Base-by-base conservation (phyloP, 2,888 invertebrate genomes). In the Patella depressa region DNA sequence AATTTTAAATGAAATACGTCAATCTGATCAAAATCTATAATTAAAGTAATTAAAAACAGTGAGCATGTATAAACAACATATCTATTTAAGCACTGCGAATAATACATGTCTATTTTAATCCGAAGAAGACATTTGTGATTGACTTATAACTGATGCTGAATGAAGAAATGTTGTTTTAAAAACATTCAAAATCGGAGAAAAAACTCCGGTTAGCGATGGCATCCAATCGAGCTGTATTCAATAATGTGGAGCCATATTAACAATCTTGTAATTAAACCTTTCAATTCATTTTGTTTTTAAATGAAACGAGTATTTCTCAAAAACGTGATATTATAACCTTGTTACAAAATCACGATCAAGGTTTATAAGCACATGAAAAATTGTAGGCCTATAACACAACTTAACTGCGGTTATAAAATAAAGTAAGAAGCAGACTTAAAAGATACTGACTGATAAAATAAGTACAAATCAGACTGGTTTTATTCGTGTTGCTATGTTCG, bases 381-480 rank as follows among this genome's bases (percentile, higher is more conserved):
- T 34, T 78, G 75, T 71, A 34, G 78, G 24, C 78, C 76, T 2
- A 76, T 80, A 9, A 71, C 73, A 19, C 65, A 78, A 12, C 59
- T 76, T n/a, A 80, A 76, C 70, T 29, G 15, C 11, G 80, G 73
- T 54, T 80, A 80, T 29, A 80, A 78, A 77, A 70, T 78, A 29
- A 29, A 53, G 15, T 24, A 78, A 17, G 17, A 75, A 70, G 55
- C 34, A 14, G 80, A 72, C 34, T 78, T 14, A 78, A 78, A 74
- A 24, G 24, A 24, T 24, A 24, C 24, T 24, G 24, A 24, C 24
- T 24, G 24, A 1, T 24, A 24, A 24, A 24, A 24, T 80, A 15
- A 54, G 76, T 19, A 19, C 69, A n/a, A 76, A 76, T 55, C 78
- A 78, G 70, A 74, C 70, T n/a, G 71, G 78, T 15, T 78, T 74